A percentile compares a stretch with the other conserved stretches of the same genome.
Conservation (phyloP, 2,888 invertebrate species). For the Caenorhabditis japonica region DNA sequence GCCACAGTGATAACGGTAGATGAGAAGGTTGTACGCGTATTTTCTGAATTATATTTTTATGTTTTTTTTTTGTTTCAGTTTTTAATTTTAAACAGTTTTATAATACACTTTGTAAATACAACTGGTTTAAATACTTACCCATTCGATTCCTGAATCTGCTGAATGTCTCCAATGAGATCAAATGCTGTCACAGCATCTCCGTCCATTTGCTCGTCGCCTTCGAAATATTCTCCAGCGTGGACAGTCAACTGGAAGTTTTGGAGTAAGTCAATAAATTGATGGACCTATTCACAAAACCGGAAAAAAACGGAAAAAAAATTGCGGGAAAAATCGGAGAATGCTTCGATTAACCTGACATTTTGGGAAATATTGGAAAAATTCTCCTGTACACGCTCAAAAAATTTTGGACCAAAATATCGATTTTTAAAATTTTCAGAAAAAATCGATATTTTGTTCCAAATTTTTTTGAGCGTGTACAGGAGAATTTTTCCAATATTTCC, state of each 20-base stretch:
- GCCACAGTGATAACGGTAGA: conserved; percentile 58
- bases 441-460: too few relatives aligned
- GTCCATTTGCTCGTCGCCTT: conserved; percentile 59
- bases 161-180: conserved; percentile 58
- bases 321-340: too few relatives aligned
- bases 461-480: too few relatives aligned
- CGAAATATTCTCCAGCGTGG: conserved; percentile 59
- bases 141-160: conserved; percentile 23
- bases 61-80: too few relatives aligned
- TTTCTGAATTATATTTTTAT: conserved; percentile 40
- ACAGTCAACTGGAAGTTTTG: conserved; percentile 42
- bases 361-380: too few relatives aligned
- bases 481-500: too few relatives aligned
- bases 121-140: conserved; percentile 50
- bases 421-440: not conserved
- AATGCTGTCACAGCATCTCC: conserved; percentile 55
- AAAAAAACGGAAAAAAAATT: too few relatives aligned
- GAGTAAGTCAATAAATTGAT: too few relatives aligned
- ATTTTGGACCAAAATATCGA: not conserved
- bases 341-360: too few relatives aligned
- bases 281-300: too few relatives aligned
- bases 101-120: too few relatives aligned
- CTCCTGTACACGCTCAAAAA: too few relatives aligned
- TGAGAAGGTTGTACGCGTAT: conserved; percentile 26
- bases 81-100: not conserved